Percentiles rank a stretch among this genome's conserved stretches.
Conservation (phyloP, 2,113 vertebrate genomes). For the Synchiropus splendidus region DNA sequence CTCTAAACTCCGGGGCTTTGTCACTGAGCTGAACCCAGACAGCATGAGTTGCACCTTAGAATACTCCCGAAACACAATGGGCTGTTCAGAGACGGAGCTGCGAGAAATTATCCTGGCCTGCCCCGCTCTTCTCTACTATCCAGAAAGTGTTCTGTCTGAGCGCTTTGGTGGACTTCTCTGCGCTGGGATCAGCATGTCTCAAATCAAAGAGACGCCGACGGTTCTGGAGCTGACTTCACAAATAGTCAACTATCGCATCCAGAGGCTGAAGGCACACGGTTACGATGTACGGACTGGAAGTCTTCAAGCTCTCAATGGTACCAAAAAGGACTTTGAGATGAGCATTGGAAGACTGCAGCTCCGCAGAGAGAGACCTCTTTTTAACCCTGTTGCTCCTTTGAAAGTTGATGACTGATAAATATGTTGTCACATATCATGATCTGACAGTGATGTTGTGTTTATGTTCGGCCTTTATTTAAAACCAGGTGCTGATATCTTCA, state of each 20-base stretch:
- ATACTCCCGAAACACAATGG: conserved; percentile 69
- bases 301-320: conserved; percentile 75
- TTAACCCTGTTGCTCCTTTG: conserved; percentile 87
- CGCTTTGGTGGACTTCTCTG: conserved; percentile 68
- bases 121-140: conserved; percentile 80
- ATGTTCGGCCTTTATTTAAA: no score
- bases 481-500: no score
- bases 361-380: conserved; percentile 75
- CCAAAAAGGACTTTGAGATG: conserved; percentile 88
- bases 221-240: conserved; percentile 83
- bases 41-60: conserved; percentile 69
- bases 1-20: conserved; percentile 82
- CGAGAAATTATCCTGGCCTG: conserved; percentile 72
- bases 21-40: conserved; percentile 74
- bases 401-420: conserved; percentile 56
- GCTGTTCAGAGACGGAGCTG: conserved; percentile 72
- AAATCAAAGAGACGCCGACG: conserved; percentile 72
- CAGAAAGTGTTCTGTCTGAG: conserved; percentile 71
- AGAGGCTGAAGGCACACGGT: conserved; percentile 68
- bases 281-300: conserved; percentile 69
- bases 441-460: no score
- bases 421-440: no score
- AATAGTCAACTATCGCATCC: conserved; percentile 78
- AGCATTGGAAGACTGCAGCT: conserved; percentile 73
- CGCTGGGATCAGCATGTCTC: conserved; percentile 74